A percentile compares a stretch with the other conserved stretches of the same genome.
phyloP scores from a whole-genome alignment of 2,888 invertebrate genomes.

The Belgica antarctica region DNA sequence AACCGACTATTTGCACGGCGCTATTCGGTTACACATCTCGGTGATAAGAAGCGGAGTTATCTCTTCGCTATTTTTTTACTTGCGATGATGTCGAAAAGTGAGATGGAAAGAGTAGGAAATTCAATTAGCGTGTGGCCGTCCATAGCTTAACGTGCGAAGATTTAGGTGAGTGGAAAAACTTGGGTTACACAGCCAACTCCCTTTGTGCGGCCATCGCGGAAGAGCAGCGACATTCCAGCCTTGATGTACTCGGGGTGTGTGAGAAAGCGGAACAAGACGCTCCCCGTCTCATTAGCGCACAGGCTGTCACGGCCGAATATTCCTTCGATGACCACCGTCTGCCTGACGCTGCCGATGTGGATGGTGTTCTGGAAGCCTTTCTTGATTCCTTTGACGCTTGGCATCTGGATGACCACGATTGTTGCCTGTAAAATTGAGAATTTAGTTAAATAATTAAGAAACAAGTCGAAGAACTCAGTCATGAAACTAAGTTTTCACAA shows the following conservation, averaged over 20 bases:
- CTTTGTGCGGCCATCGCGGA: constrained; percentile 80
- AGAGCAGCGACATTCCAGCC: constrained; percentile 70
- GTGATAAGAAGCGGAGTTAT: background rate
- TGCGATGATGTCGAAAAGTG: too few relatives aligned
- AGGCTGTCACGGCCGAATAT: constrained; percentile 60
- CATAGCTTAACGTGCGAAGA: constrained; percentile 7
- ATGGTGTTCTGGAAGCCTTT: constrained; percentile 89
- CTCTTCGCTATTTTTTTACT: background rate
- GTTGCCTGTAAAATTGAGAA: constrained; percentile 65
- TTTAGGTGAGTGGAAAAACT: constrained; percentile 60
- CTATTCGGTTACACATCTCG: background rate
- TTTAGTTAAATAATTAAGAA: background rate
- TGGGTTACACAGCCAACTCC: constrained; percentile 82
- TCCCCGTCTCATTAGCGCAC: constrained; percentile 72
- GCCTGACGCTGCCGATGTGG: constrained; percentile 92
- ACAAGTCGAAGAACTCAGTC: background rate
- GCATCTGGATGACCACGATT: constrained; percentile 84
- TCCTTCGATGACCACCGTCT: constrained; percentile 87
- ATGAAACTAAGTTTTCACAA: constrained; percentile 25
- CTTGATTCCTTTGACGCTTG: constrained; percentile 67
- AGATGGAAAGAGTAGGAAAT: constrained; percentile 1
- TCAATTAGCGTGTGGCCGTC: background rate
- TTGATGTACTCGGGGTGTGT: constrained; percentile 78
- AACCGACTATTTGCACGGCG: background rate
- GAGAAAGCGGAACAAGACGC: constrained; percentile 84